Conservation (phyloP, 2,888 invertebrate genomes). For the Cecidostiba fungosa region DNA sequence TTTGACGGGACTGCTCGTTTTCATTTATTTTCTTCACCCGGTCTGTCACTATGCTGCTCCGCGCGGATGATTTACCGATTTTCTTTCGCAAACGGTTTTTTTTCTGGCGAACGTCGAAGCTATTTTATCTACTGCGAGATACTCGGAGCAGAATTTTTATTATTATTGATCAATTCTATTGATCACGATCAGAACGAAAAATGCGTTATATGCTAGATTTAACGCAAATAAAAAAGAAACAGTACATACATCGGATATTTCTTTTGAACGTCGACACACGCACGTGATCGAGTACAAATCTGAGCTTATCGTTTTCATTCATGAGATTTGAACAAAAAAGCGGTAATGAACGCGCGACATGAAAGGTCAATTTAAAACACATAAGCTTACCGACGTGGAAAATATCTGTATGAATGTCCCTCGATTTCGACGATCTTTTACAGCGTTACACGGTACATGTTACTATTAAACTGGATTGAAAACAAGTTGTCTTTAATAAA, state of each 20-base stretch:
- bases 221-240: neutral
- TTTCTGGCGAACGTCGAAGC: neutral
- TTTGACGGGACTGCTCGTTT: neutral
- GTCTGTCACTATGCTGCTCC: neutral
- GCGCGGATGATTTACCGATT: neutral
- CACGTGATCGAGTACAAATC: neutral
- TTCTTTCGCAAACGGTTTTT: neutral
- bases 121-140: neutral
- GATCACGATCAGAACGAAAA: neutral
- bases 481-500: neutral
- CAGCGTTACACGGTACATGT: neutral
- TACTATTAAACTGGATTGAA: neutral
- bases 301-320: neutral
- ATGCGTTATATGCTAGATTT: neutral
- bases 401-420: neutral
- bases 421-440: neutral
- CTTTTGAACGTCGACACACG: neutral
- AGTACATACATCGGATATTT: neutral
- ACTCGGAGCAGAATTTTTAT: neutral
- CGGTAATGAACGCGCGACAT: neutral
- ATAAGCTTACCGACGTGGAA: neutral
- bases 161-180: neutral
- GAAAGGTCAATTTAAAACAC: neutral
- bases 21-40: constrained; percentile 10
- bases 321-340: neutral